Evolutionary conservation across 2,888 invertebrate genomes (phyloP).

Genomic region (Hydrotaea diabolus): DNA sequence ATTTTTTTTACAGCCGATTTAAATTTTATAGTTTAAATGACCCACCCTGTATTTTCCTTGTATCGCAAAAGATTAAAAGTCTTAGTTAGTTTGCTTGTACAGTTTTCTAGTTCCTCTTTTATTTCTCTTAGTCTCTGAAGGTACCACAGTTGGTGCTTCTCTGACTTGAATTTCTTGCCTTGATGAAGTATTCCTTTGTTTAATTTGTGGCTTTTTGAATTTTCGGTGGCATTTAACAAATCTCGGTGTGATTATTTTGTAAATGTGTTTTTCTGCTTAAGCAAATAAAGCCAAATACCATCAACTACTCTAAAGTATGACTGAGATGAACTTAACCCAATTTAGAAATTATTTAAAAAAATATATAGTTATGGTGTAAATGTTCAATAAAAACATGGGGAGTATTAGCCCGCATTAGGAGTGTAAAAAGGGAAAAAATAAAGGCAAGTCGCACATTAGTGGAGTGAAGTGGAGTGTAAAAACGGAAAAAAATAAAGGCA

Average conservation of each 20-base stretch:
- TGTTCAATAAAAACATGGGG: background rate
- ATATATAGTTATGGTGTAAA: background rate
- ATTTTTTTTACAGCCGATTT: no score
- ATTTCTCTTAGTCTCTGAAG: background rate
- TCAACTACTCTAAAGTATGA: background rate
- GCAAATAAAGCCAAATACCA: slow-evolving; percentile 19
- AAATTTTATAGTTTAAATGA: no score
- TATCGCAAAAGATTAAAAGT: no score
- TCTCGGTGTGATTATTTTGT: background rate
- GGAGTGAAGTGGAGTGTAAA: no score
- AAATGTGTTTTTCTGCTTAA: no score
- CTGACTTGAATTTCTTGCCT: background rate
- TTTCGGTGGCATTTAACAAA: slow-evolving; percentile 23
- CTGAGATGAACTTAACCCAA: slow-evolving; percentile 4
- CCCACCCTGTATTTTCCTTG: no score
- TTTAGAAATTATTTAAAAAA: slow-evolving; percentile 1
- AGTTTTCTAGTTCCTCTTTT: no score
- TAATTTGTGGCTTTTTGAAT: background rate
- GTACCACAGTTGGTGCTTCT: background rate
- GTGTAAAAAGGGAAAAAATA: no score
- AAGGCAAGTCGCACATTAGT: no score
- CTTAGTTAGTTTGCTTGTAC: no score
- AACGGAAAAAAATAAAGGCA: no score
- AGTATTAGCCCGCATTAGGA: background rate
- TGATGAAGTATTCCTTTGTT: background rate